Base-by-base conservation (phyloP, 2,888 invertebrate species). In the Eumerus sabulonum region DNA sequence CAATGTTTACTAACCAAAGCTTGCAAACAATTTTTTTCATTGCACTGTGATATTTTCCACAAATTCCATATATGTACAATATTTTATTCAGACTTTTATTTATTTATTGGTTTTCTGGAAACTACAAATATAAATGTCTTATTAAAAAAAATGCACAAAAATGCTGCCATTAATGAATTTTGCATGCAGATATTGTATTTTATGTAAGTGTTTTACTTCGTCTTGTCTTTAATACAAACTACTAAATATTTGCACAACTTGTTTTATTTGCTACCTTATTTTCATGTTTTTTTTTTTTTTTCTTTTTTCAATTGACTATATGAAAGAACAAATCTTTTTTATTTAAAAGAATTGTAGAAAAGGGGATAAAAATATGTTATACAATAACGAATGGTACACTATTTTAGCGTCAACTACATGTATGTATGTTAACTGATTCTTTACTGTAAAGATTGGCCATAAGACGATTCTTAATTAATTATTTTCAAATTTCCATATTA, bases 171-270 rank as follows among this genome's bases (percentile, higher is more conserved):
- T 59, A 70, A 70, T 70, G 59, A 79, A 50, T 68, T 64, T 70
- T 79, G 79, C 79, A 79, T 79, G 79, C 74, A 68, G 79, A 74
- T 40, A 60, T 60, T 64, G 68, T 54, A 45, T 73, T 73, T 63
- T 68, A 79, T 79, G 79, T 79, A 79, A 79, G 79, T 79, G 63
- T 79, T 70, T 68, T 11, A 74, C 70, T 74, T 79, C 54, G 45
- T 74, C 68, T 64, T 59, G 63, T 67, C 27, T 27, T 18, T 36
- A 53, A 42, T 54, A 47, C 56, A 40, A 40, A 40, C 11, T 36
- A n/a, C 11, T n/a, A 27, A 42, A 35, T 9, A 13, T 56, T 42
- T 48, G 9, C 2, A 4, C 7, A 19, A 12, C 13, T 40, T 7
- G 16, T 19, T 40, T 19, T 13, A 13, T 12, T 19, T 9, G 40